Base-by-base conservation (phyloP, 2,888 invertebrate species). In the Coenonympha glycerion region DNA sequence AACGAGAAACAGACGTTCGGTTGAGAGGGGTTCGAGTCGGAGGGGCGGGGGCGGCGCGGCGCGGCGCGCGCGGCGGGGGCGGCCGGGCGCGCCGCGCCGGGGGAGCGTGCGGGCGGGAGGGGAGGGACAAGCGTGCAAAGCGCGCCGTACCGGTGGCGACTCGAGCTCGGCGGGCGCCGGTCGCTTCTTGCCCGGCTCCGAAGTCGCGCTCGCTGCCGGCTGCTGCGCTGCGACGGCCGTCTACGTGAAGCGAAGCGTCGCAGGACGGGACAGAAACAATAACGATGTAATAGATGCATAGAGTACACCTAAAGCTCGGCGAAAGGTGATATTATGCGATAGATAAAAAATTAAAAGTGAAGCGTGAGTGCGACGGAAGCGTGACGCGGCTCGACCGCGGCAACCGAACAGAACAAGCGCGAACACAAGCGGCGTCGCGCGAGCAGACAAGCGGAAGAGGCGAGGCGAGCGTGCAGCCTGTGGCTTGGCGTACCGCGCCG, bases 121-220 rank as follows among this genome's bases (percentile, higher is more conserved):
- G 64, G 62, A 76, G 76, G 75, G 79, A 72, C 79, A 88, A 86
- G 88, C 90, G 91, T 91, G 91, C 91, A 90, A 91, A 89, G 89
- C 88, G 88, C 87, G 79, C 79, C 92, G 94, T 96, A 97, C 96
- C 96, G 97, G 95, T 93, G 96, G 95, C 84, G 84, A 83, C 80
- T 85, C 84, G 83, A 79, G 76, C 70, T 85, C 86, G 80, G 80
- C 68, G 89, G 90, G 93, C 91, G 86, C 85, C 78, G 95, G 93
- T 90, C 96, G 95, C 92, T 96, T 96, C 94, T 96, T 96, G 92
- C 95, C 95, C 89, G 93, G 91, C 92, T 95, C 94, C 91, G 80
- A 77, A 66, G 82, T 73, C 74, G 75, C 93, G 75, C 90, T 89
- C 91, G 89, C 83, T 76, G 90, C 89, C 88, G 88, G 91, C 90